Percentiles rank a stretch among this genome's conserved stretches.
phyloP scores from a whole-genome alignment of 2,113 vertebrate species.

The Rostratula benghalensis region DNA sequence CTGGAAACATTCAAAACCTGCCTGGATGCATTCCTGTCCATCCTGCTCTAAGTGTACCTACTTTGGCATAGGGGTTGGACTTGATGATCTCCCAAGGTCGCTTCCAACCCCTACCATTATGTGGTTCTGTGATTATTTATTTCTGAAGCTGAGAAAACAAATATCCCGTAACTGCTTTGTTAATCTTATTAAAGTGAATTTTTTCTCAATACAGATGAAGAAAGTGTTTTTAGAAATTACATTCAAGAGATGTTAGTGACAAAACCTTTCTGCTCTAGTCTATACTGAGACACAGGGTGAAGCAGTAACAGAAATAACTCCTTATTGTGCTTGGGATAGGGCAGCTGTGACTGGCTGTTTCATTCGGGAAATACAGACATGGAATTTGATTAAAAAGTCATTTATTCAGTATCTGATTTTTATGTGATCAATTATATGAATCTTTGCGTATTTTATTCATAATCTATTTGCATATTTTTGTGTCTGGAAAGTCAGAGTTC shows the following conservation, averaged over 20 bases:
- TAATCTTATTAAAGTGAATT: not conserved
- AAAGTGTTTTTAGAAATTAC: not conserved
- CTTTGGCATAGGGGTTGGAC: too few species aligned
- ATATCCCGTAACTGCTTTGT: not conserved
- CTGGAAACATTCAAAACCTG: too few species aligned
- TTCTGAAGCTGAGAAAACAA: not conserved
- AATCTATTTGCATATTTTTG: not conserved
- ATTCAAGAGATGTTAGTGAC: not conserved
- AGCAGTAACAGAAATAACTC: not conserved
- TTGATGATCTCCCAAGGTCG: too few species aligned
- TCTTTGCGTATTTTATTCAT: slow-evolving; percentile 27
- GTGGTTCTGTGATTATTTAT: too few species aligned
- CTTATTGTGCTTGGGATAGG: not conserved
- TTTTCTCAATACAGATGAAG: not conserved
- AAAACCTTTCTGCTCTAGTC: not conserved
- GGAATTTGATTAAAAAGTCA: not conserved
- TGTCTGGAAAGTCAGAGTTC: not conserved
- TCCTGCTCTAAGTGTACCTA: too few species aligned
- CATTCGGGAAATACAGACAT: not conserved
- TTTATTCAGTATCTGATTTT: slow-evolving; percentile 11
- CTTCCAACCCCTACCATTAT: too few species aligned
- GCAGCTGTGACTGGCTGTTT: not conserved
- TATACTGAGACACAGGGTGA: not conserved
- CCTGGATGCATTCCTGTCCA: too few species aligned
- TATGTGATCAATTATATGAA: not conserved